These are phyloP conservation scores for Mesocentrotus franciscanus DNA, from an alignment of 53 echinoderm and acorn worm species.

Conservation along the genomic window DNA sequence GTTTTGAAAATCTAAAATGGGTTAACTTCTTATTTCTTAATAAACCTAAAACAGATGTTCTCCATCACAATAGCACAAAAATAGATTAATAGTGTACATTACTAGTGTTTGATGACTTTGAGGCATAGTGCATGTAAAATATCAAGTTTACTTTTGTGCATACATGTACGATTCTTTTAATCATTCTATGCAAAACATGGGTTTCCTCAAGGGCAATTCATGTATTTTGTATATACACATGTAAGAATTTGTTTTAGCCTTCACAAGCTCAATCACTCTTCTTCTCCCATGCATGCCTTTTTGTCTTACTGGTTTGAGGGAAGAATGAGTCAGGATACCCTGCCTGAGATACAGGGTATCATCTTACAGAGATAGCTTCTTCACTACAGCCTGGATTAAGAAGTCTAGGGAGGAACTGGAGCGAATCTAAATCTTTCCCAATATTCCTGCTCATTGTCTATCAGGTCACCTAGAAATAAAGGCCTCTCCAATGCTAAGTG, in stretches of 20 bases:
- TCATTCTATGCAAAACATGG: no score
- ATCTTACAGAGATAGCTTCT: not conserved
- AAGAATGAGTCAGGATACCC: constrained; percentile 3
- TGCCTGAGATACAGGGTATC: not conserved
- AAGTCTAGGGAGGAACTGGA: constrained; percentile 11
- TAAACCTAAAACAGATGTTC: no score
- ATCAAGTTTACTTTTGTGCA: no score
- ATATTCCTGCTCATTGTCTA: not conserved
- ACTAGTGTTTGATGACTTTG: no score
- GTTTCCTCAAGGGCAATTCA: no score
- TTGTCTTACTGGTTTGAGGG: not conserved
- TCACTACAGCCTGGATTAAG: not conserved
- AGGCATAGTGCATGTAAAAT: no score
- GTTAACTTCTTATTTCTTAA: no score
- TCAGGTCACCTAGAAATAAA: constrained; percentile 21
- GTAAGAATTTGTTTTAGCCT: not conserved
- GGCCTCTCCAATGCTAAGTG: not conserved
- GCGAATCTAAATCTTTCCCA: constrained; percentile 10
- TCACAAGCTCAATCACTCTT: not conserved
- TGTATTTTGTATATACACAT: no score
- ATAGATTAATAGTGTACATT: no score
- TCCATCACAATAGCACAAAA: no score
- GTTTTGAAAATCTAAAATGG: no score
- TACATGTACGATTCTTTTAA: no score
- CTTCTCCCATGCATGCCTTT: not conserved